phyloP scores from a whole-genome alignment of 2,797 vertebrate species.

The Coccyzus lansbergi region DNA sequence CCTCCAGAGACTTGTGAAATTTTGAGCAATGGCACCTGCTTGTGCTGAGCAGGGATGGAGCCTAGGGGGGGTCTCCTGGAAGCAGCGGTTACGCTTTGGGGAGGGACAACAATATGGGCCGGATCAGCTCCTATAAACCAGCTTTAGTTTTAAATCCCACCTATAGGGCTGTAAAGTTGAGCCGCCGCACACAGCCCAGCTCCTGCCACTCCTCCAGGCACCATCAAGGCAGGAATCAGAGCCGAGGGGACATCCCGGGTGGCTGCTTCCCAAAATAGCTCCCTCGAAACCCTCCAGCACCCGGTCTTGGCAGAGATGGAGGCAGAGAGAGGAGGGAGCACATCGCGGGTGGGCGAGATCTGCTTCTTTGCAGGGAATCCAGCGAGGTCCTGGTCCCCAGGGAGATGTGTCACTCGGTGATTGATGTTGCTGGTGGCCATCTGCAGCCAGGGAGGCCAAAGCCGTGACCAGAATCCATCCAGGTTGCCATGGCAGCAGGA shows the following conservation, averaged over 20 bases:
- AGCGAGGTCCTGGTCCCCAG: not conserved
- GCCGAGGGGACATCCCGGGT: not conserved
- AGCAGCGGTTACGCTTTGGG: not conserved
- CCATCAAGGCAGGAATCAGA: fast-evolving
- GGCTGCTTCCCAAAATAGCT: not conserved
- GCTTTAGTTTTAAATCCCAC: not conserved
- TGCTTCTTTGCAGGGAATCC: not conserved
- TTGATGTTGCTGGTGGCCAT: not conserved
- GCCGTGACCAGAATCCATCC: constrained; percentile 33
- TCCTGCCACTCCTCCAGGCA: not conserved
- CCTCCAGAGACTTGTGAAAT: not conserved
- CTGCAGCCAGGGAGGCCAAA: not conserved
- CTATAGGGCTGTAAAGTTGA: too few relatives aligned
- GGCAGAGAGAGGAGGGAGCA: not conserved
- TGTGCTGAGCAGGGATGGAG: not conserved
- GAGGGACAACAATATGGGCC: not conserved
- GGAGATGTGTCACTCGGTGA: not conserved
- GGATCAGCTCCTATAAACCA: not conserved
- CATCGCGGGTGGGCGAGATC: fast-evolving
- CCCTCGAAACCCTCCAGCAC: not conserved
- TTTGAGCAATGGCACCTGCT: not conserved
- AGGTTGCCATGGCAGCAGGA: constrained; percentile 69
- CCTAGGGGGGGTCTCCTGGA: not conserved
- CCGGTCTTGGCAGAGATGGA: fast-evolving
- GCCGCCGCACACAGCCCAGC: fast-evolving